Evolutionary conservation across 2,113 vertebrate species (phyloP).

Genomic region (Aspiorhynchus laticeps): DNA sequence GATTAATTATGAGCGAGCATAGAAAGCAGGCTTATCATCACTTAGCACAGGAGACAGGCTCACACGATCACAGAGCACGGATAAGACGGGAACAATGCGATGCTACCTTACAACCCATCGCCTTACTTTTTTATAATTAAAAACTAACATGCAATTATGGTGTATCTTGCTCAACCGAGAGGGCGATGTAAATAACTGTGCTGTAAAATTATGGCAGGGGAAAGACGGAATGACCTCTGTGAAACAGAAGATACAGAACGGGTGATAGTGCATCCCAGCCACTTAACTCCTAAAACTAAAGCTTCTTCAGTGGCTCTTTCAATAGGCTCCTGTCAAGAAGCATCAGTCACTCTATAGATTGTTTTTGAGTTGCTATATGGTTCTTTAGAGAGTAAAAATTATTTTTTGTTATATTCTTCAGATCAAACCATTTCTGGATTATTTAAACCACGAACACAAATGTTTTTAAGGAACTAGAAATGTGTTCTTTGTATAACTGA

Average conservation of each 20-base stretch:
- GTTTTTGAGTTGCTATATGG: background rate
- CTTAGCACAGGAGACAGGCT: slow-evolving; percentile 91
- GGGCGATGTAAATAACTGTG: slow-evolving; percentile 86
- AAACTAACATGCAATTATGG: slow-evolving; percentile 92
- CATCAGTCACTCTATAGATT: slow-evolving; percentile 20
- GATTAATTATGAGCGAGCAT: slow-evolving; percentile 97
- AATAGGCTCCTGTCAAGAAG: background rate
- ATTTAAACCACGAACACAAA: background rate
- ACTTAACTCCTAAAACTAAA: background rate
- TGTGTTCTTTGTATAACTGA: background rate
- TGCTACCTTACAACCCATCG: slow-evolving; percentile 90
- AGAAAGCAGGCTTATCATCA: slow-evolving; percentile 93
- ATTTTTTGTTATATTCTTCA: background rate
- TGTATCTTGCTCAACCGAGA: slow-evolving; percentile 86
- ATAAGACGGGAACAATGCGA: slow-evolving; percentile 89
- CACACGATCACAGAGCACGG: slow-evolving; percentile 92
- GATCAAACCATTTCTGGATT: background rate
- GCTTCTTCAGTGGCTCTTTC: background rate
- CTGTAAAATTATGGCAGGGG: slow-evolving; percentile 68
- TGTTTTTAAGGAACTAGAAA: background rate
- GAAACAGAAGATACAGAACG: background rate
- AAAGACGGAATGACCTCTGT: slow-evolving; percentile 27
- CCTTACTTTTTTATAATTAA: slow-evolving; percentile 88
- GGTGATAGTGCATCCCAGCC: background rate
- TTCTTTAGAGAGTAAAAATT: background rate